Evolutionary conservation across 2,888 invertebrate species (phyloP), one percentile per base, ranked within the genome.

Genomic region (Drosophila suboccidentalis): DNA sequence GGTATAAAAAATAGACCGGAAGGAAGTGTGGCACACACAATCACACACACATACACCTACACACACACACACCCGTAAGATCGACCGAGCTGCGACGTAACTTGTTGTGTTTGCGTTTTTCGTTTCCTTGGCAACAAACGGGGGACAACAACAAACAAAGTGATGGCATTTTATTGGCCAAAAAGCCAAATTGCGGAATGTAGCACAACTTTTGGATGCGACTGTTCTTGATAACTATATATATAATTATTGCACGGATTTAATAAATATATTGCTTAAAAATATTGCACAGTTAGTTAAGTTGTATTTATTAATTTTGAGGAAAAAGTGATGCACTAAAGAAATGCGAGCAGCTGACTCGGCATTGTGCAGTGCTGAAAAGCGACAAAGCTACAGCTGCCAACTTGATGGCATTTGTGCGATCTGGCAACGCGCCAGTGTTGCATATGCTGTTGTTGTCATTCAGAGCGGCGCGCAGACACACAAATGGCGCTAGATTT

Each of bases 91-190:
- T 57, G 22, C 73, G 71, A 76, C 81, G 78, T 80, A 84, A 80
- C 76, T 84, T 87, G 79, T 87, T 89, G 89, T 90, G 87, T 90
- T 89, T 79, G 85, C 69, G 80, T 78, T 87, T 80, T 70, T 74
- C 70, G 89, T 90, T 90, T 80, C 91, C 91, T 79, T 84, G 87
- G 84, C 78, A 90, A 90, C 89, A 82, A 61, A 32, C 47, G 43
- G 75, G 57, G 66, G 71, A 78, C 73, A 77, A 79, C 80, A 84
- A 70, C 81, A 75, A 80, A 76, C 82, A 73, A 79, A 70, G 75
- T 75, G 70, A 62, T 69, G 77, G 66, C 71, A 79, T 79, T 71
- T 79, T 64, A 53, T 61, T 74, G 60, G 54, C 44, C 49, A 51
- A 72, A 72, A 59, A 32, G 47, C 53, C 38, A 19, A 64, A 22